Percentiles rank a stretch among this genome's conserved stretches.
Evolutionary conservation across 2,888 invertebrate species (phyloP).

Genomic region (Drosophila lacicola): DNA sequence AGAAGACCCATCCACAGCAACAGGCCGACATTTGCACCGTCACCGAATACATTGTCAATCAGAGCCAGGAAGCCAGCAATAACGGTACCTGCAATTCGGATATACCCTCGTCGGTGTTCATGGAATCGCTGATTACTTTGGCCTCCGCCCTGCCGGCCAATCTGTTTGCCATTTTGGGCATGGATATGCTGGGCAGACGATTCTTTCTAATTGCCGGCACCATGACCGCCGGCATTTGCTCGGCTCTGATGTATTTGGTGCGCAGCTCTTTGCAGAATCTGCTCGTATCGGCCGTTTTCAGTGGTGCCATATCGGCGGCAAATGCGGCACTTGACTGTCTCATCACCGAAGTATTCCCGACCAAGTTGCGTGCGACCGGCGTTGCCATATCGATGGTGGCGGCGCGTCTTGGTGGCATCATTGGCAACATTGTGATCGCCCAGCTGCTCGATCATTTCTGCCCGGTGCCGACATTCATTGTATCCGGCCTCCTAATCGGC

Average conservation of each 20-base stretch:
- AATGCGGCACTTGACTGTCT: conserved; percentile 96
- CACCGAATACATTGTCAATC: conserved; percentile 90
- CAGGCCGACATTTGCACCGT: conserved; percentile 90
- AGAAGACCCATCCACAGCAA: conserved; percentile 88
- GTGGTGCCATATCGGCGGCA: conserved; percentile 94
- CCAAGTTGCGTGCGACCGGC: conserved; percentile 95
- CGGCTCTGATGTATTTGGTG: conserved; percentile 93
- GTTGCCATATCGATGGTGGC: conserved; percentile 96
- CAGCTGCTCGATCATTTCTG: conserved; percentile 94
- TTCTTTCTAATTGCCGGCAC: conserved; percentile 91
- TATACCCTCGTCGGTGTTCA: conserved; percentile 92
- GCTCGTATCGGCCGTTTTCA: conserved; percentile 93
- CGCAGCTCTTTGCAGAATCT: conserved; percentile 93
- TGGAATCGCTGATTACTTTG: conserved; percentile 94
- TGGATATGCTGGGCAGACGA: conserved; percentile 94
- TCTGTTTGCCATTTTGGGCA: conserved; percentile 91
- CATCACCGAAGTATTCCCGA: conserved; percentile 96
- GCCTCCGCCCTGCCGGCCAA: conserved; percentile 95
- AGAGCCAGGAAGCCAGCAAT: conserved; percentile 87
- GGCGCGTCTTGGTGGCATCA: conserved; percentile 94
- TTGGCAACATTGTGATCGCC: conserved; percentile 91
- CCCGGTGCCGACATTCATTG: conserved; percentile 96
- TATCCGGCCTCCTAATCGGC: conserved; percentile 92
- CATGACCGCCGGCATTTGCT: conserved; percentile 92
- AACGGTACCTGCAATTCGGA: conserved; percentile 88